Evolutionary conservation across 2,888 invertebrate genomes (phyloP).

Genomic region (Lasioglossum morio): DNA sequence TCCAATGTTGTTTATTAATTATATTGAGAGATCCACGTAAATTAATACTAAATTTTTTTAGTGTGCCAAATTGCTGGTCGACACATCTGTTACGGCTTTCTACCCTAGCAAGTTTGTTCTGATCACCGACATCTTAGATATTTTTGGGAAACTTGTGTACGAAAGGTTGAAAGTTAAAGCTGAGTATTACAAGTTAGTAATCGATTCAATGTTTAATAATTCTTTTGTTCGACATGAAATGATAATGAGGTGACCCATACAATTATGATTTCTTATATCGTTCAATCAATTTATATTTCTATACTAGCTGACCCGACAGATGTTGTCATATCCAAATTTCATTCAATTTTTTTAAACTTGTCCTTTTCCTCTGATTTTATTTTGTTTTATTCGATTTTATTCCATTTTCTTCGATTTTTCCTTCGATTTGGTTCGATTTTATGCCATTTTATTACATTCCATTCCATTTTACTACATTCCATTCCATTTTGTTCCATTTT

Average conservation of each 20-base stretch:
- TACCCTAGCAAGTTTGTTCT: slow-evolving; percentile 99
- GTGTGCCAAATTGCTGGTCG: slow-evolving; percentile 96
- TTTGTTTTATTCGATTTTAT: too few relatives aligned
- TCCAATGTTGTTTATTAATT: slow-evolving; percentile 4
- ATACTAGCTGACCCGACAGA: too few relatives aligned
- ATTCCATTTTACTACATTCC: too few relatives aligned
- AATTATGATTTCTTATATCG: background rate
- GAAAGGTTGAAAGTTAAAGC: slow-evolving; percentile 92
- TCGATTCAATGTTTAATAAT: slow-evolving; percentile 7
- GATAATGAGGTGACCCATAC: background rate
- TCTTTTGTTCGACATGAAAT: background rate
- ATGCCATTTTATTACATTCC: too few relatives aligned
- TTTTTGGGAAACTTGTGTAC: slow-evolving; percentile 96
- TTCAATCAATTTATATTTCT: background rate
- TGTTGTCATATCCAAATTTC: too few relatives aligned
- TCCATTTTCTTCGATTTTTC: too few relatives aligned
- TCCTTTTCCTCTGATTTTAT: too few relatives aligned
- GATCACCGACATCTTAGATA: slow-evolving; percentile 97
- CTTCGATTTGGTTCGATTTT: too few relatives aligned
- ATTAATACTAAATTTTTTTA: slow-evolving; percentile 82
- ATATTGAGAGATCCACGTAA: background rate
- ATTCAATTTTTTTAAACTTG: too few relatives aligned
- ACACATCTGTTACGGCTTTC: slow-evolving; percentile 95
- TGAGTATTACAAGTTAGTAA: slow-evolving; percentile 86
- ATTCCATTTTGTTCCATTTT: too few relatives aligned